These are phyloP conservation scores for Corvus moneduloides DNA, from an alignment of 2,113 vertebrate species.

Conservation along the genomic window DNA sequence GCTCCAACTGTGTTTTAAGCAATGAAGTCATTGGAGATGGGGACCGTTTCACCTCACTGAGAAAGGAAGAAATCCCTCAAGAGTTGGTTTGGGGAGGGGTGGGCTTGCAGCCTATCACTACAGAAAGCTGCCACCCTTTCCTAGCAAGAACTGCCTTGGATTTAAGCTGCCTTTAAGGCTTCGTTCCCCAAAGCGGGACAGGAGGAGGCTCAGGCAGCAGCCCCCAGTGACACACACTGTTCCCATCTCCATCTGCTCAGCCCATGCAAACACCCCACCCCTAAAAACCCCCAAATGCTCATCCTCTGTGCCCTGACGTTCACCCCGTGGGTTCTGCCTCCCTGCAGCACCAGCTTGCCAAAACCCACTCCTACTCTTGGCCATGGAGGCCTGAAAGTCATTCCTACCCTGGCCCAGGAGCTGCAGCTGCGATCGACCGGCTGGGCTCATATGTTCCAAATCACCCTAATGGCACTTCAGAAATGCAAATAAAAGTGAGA, in stretches of 20 bases:
- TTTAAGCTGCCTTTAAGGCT: neutral
- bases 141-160: neutral
- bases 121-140: neutral
- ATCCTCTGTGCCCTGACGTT: neutral
- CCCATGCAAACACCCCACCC: neutral
- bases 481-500: slow-evolving; percentile 70
- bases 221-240: neutral
- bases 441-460: slow-evolving; percentile 30
- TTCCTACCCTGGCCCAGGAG: neutral
- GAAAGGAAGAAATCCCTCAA: neutral
- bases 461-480: slow-evolving; percentile 41
- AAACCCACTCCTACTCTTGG: neutral
- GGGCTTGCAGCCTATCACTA: neutral
- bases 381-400: neutral
- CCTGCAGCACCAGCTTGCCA: neutral
- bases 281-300: neutral
- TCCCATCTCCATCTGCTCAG: neutral
- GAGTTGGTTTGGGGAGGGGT: neutral
- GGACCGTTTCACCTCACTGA: neutral
- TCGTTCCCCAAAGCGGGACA: neutral
- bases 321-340: neutral
- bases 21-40: neutral
- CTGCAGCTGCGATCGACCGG: slow-evolving; percentile 8
- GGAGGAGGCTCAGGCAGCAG: neutral
- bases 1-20: neutral